phyloP scores from a whole-genome alignment of 2,113 vertebrate genomes.

The Dinomys branickii region DNA sequence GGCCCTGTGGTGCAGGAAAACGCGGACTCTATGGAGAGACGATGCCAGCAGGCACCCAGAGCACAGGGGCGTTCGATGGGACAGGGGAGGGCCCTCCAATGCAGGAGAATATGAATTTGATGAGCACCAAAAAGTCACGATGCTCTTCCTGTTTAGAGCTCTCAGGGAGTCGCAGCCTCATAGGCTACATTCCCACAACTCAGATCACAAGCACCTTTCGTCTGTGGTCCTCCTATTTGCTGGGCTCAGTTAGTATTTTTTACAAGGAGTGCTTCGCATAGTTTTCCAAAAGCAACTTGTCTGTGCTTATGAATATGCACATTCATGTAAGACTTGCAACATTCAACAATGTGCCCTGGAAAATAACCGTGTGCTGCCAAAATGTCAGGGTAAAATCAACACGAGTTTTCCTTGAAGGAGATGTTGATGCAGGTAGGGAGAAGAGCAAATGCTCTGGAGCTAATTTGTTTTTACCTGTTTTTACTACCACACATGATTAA shows the following conservation, averaged over 20 bases:
- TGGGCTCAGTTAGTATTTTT: neutral
- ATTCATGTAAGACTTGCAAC: neutral
- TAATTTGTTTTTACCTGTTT: neutral
- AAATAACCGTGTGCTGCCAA: neutral
- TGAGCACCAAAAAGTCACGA: neutral
- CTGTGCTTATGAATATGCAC: neutral
- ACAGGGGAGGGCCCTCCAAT: neutral
- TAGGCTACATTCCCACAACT: neutral
- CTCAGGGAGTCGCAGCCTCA: neutral
- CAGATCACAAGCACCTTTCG: neutral
- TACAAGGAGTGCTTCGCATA: neutral
- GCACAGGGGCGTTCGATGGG: neutral
- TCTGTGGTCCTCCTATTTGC: neutral
- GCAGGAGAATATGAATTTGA: neutral
- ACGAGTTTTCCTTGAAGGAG: neutral
- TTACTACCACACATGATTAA: neutral
- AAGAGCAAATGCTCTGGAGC: neutral
- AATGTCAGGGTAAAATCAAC: slow-evolving; percentile 5
- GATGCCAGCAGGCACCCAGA: neutral
- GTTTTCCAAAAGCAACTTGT: neutral
- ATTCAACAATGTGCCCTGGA: neutral
- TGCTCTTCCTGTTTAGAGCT: neutral
- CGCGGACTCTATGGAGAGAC: neutral
- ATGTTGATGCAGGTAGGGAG: neutral
- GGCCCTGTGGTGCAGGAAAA: neutral